Evolutionary conservation across 1,140 invertebrate genomes (phyloP), one percentile per base, ranked within the genome.

Genomic region (Aculops lycopersici): DNA sequence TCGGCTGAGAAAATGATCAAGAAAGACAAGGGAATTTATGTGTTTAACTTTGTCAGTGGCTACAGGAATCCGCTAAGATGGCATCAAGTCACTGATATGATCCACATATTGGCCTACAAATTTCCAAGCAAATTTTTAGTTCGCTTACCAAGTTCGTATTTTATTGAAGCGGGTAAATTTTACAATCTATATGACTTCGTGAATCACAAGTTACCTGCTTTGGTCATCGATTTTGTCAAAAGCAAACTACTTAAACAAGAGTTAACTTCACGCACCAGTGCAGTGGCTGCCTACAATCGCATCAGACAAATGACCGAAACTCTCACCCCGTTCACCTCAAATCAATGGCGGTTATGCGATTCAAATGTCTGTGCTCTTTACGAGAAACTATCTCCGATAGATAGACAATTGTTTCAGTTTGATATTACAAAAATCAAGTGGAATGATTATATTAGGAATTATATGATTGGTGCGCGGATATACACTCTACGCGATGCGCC

Each of bases 401-500:
- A 43, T 42, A 16, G 8, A 8, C n/a, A 63, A 42, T 52, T 65
- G 17, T 77, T 75, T 50, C 61, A 60, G 21, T 73, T 68, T 50
- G 62, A 83, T 55, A 66, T 84, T 15, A 59, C 58, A 1, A 52
- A 57, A 12, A 53, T 76, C 1, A 55, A 68, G 43, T 79, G 72
- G 70, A 60, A 66, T 24, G 48, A 58, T 0, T 79, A 72, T 48
- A 58, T 79, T 37, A 57, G 64, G 14, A 55, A 61, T 40, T 79
- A 78, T 48, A 68, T 78, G 15, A 55, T 70, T 31, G 75, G 49
- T 24, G 72, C 1, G 64, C 60, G 77, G 37, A 58, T 72, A 35
- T 74, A 70, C 47, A 70, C 81, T 41, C 55, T 83, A 0, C 76
- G 79, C 45, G 77, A 81, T 51, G 64, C 64, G n/a, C 73, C 74